phyloP scores from a whole-genome alignment of 2,113 vertebrate genomes.

The Castor canadensis region DNA sequence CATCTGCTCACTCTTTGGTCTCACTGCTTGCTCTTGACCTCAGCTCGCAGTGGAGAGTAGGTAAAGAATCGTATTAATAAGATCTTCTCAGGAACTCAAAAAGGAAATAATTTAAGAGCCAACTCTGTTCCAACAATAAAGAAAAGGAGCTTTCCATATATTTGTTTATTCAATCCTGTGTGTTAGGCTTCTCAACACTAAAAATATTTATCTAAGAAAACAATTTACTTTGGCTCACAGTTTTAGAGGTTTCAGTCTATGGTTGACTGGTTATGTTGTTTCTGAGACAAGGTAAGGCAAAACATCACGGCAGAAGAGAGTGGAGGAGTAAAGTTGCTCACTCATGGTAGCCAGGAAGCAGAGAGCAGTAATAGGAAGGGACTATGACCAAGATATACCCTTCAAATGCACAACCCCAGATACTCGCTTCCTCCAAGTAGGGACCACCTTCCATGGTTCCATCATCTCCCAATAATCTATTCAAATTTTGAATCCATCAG shows the following conservation, averaged over 20 bases:
- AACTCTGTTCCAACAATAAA: background rate
- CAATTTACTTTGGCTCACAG: background rate
- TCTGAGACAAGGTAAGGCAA: background rate
- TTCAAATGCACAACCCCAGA: background rate
- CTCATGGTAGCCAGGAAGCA: background rate
- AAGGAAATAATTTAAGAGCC: slow-evolving; percentile 4
- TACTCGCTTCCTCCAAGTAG: background rate
- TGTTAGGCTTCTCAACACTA: background rate
- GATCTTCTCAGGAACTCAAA: background rate
- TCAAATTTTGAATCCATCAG: background rate
- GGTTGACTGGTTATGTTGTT: background rate
- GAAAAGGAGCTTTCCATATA: background rate
- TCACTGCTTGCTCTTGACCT: background rate
- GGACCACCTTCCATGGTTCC: background rate
- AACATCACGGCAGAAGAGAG: background rate
- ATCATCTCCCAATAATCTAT: background rate
- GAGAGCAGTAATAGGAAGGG: background rate
- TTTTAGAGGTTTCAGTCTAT: background rate
- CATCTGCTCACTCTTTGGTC: background rate
- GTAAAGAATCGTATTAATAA: background rate
- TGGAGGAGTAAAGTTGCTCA: background rate
- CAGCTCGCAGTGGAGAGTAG: background rate
- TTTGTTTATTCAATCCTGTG: background rate
- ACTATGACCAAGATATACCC: background rate
- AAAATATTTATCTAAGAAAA: background rate